Evolutionary conservation across 2,113 vertebrate genomes (phyloP), one percentile per base, ranked within the genome.

Genomic region (Nymphicus hollandicus): DNA sequence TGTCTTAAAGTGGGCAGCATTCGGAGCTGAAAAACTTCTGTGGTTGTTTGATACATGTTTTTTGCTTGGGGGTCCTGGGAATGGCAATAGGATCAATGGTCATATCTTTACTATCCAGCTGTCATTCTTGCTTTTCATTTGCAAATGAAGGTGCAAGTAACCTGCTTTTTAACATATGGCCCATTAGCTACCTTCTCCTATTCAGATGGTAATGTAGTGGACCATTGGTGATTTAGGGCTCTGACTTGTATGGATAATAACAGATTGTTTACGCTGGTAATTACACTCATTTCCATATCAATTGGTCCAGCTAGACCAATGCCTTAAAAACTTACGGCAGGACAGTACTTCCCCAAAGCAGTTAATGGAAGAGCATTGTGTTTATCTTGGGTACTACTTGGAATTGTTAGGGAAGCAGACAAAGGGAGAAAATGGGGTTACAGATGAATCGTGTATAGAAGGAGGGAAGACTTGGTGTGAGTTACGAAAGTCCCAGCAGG

Each of bases 241-340:
- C 81, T 95, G 95, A 96, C 95, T 97, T 90, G 86, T 96, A 70
- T 93, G 96, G 98, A 97, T 97, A 97, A 97, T 97, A 98, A 96
- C 97, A 97, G 97, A 97, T 98, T 98, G 97, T 98, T 98, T 98
- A 96, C 0, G 58, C 96, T 97, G 92, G 95, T 98, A 98, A 98
- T 98, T 97, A 79, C 41, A 46, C 93, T 97, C 61, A 98, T 98
- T 98, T 98, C 97, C 97, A 98, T 98, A 97, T 98, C 97, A 98
- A 98, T 98, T 88, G 88, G 64, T 96, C 93, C 52, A 6, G 80
- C 89, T 94, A 93, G 94, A 94, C 81, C 89, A 71, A 17, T 89
- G 74, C 86, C 73, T 95, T 95, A 77, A 93, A 91, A 96, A 79
- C 33, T 53, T 95, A 81, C 1, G 77, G 79, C 68, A 86, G 96